phyloP scores from a whole-genome alignment of 2,113 vertebrate genomes.

The Stigmatopora nigra region DNA sequence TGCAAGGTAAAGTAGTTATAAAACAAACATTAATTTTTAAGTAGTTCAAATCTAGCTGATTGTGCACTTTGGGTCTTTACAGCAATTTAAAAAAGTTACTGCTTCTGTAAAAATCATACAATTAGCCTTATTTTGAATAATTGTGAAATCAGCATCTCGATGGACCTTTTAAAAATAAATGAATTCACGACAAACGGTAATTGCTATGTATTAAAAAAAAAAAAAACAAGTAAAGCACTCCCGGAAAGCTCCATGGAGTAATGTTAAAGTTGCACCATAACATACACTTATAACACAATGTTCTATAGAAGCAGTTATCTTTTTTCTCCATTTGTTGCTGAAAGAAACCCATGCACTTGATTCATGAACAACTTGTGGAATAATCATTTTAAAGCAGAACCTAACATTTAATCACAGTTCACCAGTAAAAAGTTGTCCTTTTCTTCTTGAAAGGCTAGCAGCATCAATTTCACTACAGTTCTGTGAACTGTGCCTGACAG shows the following conservation, averaged over 20 bases:
- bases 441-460: too few species aligned
- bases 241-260: too few species aligned
- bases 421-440: not conserved
- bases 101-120: not conserved
- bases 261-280: not conserved
- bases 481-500: not conserved
- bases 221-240: not conserved
- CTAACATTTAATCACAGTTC: not conserved
- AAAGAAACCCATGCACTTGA: too few species aligned
- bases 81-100: not conserved
- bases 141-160: not conserved
- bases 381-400: too few species aligned
- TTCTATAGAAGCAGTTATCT: too few species aligned
- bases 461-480: not conserved
- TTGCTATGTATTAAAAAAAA: not conserved
- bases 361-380: too few species aligned
- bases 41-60: not conserved
- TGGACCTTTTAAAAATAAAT: not conserved
- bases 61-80: not conserved
- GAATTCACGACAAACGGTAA: too few species aligned
- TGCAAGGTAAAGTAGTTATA: not conserved
- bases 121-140: not conserved
- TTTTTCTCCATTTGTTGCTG: too few species aligned
- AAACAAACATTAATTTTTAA: not conserved
- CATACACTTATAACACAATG: too few species aligned